Evolutionary conservation across 2,888 invertebrate species (phyloP).

Genomic region (Bellardia bayeri): DNA sequence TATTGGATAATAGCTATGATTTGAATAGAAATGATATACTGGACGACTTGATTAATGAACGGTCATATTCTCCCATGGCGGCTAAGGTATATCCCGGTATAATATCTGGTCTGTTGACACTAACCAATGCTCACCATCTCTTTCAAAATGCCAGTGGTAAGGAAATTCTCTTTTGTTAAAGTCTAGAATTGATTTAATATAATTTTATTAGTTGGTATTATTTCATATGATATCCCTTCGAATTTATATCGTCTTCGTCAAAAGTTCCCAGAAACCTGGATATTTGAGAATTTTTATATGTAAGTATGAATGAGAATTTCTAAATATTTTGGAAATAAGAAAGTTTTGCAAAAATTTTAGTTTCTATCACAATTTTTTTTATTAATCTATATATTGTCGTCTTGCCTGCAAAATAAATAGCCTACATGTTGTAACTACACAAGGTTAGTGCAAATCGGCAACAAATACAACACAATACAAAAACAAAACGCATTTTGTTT

Average conservation of each 20-base stretch:
- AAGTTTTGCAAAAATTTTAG: too few species aligned
- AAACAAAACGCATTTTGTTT: too few species aligned
- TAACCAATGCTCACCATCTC: constrained; percentile 81
- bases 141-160: constrained; percentile 76
- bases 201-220: neutral
- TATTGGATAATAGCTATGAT: constrained; percentile 54
- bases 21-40: constrained; percentile 73
- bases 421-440: too few species aligned
- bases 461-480: too few species aligned
- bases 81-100: constrained; percentile 74
- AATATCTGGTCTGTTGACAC: constrained; percentile 78
- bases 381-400: too few species aligned
- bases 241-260: constrained; percentile 20
- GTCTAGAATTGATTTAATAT: neutral
- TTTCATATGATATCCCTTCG: neutral
- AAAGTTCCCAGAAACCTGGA: constrained; percentile 88
- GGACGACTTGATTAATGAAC: neutral
- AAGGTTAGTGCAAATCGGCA: too few species aligned
- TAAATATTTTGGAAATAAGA: too few species aligned
- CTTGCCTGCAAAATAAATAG: too few species aligned
- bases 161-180: constrained; percentile 43
- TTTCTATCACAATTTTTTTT: too few species aligned
- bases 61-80: neutral
- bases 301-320: constrained; percentile 17
- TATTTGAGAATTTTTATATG: constrained; percentile 85